Percentiles rank a stretch among this genome's conserved stretches.
These are phyloP conservation scores for Nomia melanderi DNA, from an alignment of 1,140 invertebrate species.

Conservation along the genomic window DNA sequence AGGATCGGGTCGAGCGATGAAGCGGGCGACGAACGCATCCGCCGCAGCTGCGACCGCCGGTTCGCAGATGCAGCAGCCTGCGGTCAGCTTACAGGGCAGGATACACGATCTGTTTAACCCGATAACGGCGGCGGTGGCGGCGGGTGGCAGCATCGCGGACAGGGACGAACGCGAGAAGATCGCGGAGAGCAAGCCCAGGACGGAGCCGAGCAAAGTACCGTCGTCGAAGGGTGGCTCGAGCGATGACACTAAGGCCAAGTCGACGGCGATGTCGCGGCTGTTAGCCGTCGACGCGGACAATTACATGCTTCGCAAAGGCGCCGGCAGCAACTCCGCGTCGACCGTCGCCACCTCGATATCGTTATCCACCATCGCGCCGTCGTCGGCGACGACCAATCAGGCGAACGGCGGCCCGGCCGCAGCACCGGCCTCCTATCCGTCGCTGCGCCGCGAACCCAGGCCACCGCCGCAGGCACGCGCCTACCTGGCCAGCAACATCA, in stretches of 20 bases:
- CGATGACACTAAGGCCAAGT: conserved; percentile 67
- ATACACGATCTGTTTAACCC: conserved; percentile 53
- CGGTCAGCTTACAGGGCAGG: conserved; percentile 48
- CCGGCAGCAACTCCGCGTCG: conserved; percentile 20
- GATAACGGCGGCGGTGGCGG: conserved; percentile 38
- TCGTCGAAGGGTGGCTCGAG: conserved; percentile 39
- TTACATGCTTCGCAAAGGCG: conserved; percentile 83
- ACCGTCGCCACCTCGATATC: conserved; percentile 12
- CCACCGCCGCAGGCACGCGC: neutral
- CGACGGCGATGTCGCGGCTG: conserved; percentile 74
- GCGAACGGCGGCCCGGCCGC: neutral
- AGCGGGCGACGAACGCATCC: conserved; percentile 68
- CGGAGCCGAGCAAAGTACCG: conserved; percentile 54
- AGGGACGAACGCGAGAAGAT: conserved; percentile 61
- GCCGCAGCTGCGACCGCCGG: conserved; percentile 65
- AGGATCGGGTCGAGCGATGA: conserved; percentile 61
- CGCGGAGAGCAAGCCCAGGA: conserved; percentile 57
- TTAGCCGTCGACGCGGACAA: conserved; percentile 83
- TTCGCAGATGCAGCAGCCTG: conserved; percentile 60
- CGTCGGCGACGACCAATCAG: conserved; percentile 61
- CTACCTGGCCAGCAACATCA: conserved; percentile 7
- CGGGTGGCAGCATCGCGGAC: conserved; percentile 22
- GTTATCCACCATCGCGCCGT: neutral
- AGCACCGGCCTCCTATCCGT: neutral
- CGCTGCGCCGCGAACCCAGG: conserved; percentile 9